phyloP scores from a whole-genome alignment of 1,140 invertebrate genomes.

The Temnothorax nylanderi region DNA sequence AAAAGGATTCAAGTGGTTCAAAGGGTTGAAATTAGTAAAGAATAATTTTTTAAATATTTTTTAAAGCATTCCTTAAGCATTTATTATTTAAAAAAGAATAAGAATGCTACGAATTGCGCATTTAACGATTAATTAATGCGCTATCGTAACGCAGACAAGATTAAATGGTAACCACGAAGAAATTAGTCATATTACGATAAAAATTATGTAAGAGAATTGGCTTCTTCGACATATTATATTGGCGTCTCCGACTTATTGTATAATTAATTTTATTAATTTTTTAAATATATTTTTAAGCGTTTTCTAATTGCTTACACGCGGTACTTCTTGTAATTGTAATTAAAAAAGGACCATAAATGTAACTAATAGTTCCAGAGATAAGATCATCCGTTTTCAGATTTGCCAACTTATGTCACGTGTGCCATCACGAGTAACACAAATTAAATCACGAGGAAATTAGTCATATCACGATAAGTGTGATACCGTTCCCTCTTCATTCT shows the following conservation, averaged over 20 bases:
- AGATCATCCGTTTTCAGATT: background rate
- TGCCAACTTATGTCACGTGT: background rate
- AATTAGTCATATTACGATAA: background rate
- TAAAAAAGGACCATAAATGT: background rate
- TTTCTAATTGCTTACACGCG: background rate
- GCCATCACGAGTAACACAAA: background rate
- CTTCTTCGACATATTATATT: too few relatives aligned
- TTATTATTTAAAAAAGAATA: too few relatives aligned
- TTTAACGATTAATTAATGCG: background rate
- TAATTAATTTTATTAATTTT: background rate
- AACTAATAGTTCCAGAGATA: background rate
- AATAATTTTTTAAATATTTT: too few relatives aligned
- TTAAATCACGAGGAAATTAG: constrained; percentile 1
- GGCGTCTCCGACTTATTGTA: background rate
- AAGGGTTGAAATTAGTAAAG: too few relatives aligned
- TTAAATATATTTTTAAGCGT: background rate
- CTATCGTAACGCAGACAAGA: background rate
- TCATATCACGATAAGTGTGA: background rate
- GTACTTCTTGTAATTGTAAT: background rate
- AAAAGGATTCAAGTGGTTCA: too few relatives aligned
- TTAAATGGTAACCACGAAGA: background rate
- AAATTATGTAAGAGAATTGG: background rate
- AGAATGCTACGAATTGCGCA: too few relatives aligned
- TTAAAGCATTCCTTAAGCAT: too few relatives aligned
- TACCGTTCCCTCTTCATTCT: background rate